Evolutionary conservation across 30 jellyfish, hydroid and myxozoan genomes (phyloP).

Genomic region (Rhopilema esculentum): DNA sequence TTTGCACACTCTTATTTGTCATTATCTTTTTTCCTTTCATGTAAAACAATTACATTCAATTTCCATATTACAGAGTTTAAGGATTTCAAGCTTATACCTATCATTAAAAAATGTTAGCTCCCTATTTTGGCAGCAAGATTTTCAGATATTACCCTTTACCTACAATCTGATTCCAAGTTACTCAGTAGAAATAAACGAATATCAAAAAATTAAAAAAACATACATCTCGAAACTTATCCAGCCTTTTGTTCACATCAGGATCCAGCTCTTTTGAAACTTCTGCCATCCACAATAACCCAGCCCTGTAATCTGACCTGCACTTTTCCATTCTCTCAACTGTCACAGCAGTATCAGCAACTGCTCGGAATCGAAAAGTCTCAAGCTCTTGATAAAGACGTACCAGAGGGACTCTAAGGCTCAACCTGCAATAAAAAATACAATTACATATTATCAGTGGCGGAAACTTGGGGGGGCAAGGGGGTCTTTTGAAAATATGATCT

Average conservation of each 20-base stretch:
- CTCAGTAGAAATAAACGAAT: neutral
- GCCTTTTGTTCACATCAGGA: constrained; percentile 94
- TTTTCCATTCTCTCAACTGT: constrained; percentile 94
- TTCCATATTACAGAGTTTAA: no score
- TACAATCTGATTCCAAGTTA: no score
- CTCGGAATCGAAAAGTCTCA: constrained; percentile 96
- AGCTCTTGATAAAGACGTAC: constrained; percentile 88
- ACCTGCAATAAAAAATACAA: constrained; percentile 41
- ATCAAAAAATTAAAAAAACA: neutral
- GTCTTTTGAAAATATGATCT: no score
- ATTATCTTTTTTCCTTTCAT: neutral
- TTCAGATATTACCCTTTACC: no score
- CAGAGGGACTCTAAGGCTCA: constrained; percentile 84
- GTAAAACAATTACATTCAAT: no score
- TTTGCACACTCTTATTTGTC: neutral
- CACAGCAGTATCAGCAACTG: constrained; percentile 87
- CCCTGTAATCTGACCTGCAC: constrained; percentile 90
- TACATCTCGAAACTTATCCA: constrained; percentile 95
- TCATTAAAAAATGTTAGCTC: no score
- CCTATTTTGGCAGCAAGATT: no score
- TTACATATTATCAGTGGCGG: neutral
- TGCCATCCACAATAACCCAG: constrained; percentile 99
- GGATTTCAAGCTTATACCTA: no score
- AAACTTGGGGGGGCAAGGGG: no score
- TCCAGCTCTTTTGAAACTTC: constrained; percentile 96